Base-by-base conservation (phyloP, 2,888 invertebrate genomes). In the Spatulosminthurus flaviceps region DNA sequence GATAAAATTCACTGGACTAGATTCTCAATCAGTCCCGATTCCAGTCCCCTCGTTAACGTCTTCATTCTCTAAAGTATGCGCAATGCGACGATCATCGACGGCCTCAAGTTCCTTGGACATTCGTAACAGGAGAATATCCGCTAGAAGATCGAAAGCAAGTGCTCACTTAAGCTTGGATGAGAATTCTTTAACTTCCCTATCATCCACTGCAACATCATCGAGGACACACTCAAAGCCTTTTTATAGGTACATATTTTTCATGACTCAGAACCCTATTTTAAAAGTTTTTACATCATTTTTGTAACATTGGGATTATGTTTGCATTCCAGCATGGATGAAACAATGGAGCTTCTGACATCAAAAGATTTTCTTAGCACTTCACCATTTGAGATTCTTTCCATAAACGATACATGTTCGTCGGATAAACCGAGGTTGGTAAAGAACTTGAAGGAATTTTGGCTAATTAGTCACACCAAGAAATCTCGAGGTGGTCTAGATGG, bases 1-100 rank as follows among this genome's bases (percentile, higher is more conserved):
- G 84, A 82, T 83, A 16, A 84, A 82, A 80, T 85, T 81, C 64
- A 82, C 81, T 21, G 82, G 79, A 42, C 70, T 78, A 13, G 83
- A 73, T 41, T 79, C 81, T 21, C 82, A 81, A 51, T 77, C 85
- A 28, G 80, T 84, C 60, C 84, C 86, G n/a, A 83, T 85, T 61
- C 83, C 84, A 26, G 82, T 84, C 42, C 83, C 85, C 34, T 83
- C 82, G 0, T 75, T 83, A 75, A 82, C 83, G 21, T 81, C 85
- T 21, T 84, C 95, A 0, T 96, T 96, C 87, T 95, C 95, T 0
- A 96, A 95, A 90, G 93, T 89, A 1, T 95, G 96, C 87, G 95
- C 95, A 5, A 91, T 96, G 79, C 89, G 96, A 80, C 90, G 95
- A 34, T 84, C 83, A n/a, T 83, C 84, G n/a, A 83, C 83, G 21